Conservation (phyloP, 2,888 invertebrate genomes). For the Galerucella nymphaeae region DNA sequence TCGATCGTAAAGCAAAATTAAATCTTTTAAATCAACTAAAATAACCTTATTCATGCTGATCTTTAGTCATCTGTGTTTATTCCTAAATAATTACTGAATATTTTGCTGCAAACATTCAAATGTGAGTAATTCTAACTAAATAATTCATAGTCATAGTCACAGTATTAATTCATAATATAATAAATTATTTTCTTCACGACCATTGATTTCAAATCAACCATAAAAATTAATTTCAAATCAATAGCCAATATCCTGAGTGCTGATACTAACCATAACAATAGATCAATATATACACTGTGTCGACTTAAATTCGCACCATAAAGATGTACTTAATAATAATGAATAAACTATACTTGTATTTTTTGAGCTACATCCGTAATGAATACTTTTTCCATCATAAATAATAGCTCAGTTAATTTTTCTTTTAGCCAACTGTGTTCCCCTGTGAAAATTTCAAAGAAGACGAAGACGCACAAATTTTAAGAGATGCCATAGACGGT, state of each 20-base stretch:
- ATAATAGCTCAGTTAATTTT: not conserved
- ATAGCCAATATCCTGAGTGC: not conserved
- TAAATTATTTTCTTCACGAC: not conserved
- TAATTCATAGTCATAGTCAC: not conserved
- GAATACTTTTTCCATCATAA: not conserved
- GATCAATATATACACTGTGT: too few species aligned
- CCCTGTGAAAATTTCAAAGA: constrained; percentile 31
- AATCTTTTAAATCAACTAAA: not conserved
- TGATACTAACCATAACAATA: not conserved
- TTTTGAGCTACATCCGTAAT: too few species aligned
- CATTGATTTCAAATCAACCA: constrained; percentile 4
- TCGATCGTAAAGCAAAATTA: too few species aligned
- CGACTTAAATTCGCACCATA: too few species aligned
- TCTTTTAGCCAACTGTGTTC: constrained; percentile 37
- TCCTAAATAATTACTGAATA: not conserved
- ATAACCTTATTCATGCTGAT: not conserved
- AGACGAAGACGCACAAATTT: constrained; percentile 38
- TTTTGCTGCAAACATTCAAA: not conserved
- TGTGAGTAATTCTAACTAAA: not conserved
- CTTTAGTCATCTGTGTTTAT: not conserved
- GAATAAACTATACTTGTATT: too few species aligned
- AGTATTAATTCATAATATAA: too few species aligned
- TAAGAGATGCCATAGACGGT: constrained; percentile 35
- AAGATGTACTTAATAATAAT: not conserved
- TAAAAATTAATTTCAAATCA: constrained; percentile 1